Percentiles rank a stretch among this genome's conserved stretches.
These are phyloP conservation scores for Plecturocebus donacophilus DNA, from an alignment of 2,113 vertebrate species.

Conservation along the genomic window DNA sequence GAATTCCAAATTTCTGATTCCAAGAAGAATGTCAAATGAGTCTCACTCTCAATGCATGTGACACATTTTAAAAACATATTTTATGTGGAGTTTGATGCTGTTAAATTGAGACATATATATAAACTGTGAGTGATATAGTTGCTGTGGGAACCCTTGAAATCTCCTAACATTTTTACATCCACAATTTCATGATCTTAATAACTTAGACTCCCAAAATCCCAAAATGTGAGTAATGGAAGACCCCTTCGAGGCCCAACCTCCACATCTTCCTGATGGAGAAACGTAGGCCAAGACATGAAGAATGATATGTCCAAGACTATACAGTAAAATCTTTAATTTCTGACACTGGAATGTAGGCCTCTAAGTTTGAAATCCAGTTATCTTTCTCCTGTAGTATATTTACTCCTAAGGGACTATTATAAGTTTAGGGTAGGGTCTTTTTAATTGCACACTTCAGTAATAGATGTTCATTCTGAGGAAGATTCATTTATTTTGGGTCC, in stretches of 20 bases:
- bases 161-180: neutral
- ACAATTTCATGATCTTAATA: neutral
- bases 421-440: neutral
- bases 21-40: conserved; percentile 50
- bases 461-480: neutral
- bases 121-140: neutral
- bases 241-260: neutral
- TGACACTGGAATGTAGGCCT: neutral
- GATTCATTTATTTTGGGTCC: neutral
- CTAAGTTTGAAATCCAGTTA: neutral
- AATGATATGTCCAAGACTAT: neutral
- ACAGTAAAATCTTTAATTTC: conserved; percentile 11
- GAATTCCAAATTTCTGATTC: conserved; percentile 55
- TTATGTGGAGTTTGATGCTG: conserved; percentile 20
- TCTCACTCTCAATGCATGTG: neutral
- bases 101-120: conserved; percentile 50
- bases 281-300: neutral
- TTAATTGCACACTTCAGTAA: neutral
- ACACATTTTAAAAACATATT: conserved; percentile 53
- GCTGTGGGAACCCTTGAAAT: conserved; percentile 31
- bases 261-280: neutral
- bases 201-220: neutral
- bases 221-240: conserved; percentile 29
- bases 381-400: neutral
- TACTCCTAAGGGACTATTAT: neutral